A percentile compares a stretch with the other conserved stretches of the same genome.
These are phyloP conservation scores for Linurgus olivaceus DNA, from an alignment of 2,797 vertebrate species.

Conservation along the genomic window DNA sequence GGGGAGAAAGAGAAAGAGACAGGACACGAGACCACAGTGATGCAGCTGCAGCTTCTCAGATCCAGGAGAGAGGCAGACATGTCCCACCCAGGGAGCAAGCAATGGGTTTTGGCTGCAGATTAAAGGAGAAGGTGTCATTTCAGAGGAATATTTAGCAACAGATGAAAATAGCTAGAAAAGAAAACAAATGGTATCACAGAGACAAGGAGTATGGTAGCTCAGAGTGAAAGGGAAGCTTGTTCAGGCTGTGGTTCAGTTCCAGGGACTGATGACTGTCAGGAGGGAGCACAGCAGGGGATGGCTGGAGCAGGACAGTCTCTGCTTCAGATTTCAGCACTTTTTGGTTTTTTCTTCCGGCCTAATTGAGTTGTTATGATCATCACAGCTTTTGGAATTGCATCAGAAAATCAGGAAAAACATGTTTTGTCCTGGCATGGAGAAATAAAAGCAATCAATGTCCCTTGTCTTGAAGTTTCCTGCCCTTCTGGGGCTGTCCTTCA, in stretches of 20 bases:
- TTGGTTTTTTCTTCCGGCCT: neutral
- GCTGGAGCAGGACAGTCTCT: neutral
- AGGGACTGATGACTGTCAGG: neutral
- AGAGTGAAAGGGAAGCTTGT: accelerated
- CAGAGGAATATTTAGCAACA: conserved; percentile 14
- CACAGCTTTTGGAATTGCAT: neutral
- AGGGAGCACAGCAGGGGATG: neutral
- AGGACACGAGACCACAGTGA: neutral
- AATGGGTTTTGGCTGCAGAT: conserved; percentile 11
- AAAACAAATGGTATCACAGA: conserved; percentile 34
- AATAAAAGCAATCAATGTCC: neutral
- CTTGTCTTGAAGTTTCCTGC: neutral
- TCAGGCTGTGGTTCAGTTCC: neutral
- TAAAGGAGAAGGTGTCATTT: conserved; percentile 32
- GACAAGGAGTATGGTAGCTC: neutral
- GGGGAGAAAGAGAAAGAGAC: neutral
- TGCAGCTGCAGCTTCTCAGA: conserved; percentile 11
- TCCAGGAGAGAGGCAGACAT: neutral
- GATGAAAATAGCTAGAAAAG: conserved; percentile 18
- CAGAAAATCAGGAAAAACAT: neutral
- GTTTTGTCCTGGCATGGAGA: neutral
- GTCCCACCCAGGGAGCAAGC: neutral
- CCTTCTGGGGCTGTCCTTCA: neutral
- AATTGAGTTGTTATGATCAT: neutral
- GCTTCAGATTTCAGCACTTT: neutral